Evolutionary conservation across 2,888 invertebrate genomes (phyloP).

Genomic region (Drepana falcataria): DNA sequence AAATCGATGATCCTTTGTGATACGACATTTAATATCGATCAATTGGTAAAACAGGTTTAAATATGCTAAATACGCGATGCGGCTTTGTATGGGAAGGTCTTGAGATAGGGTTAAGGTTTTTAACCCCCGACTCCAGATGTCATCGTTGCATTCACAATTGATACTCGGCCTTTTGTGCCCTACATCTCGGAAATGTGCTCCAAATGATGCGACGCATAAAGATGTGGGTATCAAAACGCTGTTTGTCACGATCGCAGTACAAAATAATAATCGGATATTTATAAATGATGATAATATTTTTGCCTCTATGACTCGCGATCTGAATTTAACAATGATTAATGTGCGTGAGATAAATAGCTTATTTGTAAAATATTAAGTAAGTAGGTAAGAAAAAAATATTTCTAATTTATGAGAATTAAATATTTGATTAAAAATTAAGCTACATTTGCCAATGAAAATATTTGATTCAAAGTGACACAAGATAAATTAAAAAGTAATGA

Average conservation of each 20-base stretch:
- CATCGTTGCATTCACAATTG: conserved; percentile 57
- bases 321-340: background rate
- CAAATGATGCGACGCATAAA: conserved; percentile 45
- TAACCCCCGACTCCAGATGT: conserved; percentile 60
- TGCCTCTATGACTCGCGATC: background rate
- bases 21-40: conserved; percentile 67
- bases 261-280: conserved; percentile 16
- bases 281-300: background rate
- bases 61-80: conserved; percentile 42
- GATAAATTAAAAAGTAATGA: no score
- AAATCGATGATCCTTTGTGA: conserved; percentile 60
- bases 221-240: conserved; percentile 42
- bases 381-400: no score
- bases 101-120: conserved; percentile 48
- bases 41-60: conserved; percentile 75
- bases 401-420: no score
- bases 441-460: no score
- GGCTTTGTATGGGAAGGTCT: conserved; percentile 37
- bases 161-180: conserved; percentile 54
- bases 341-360: no score
- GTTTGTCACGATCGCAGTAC: conserved; percentile 28
- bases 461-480: no score
- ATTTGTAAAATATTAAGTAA: no score
- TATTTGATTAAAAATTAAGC: no score
- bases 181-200: conserved; percentile 62